Percentiles rank a stretch among this genome's conserved stretches.
phyloP scores from a whole-genome alignment of 2,888 invertebrate genomes.

The Trimorus sp. region DNA sequence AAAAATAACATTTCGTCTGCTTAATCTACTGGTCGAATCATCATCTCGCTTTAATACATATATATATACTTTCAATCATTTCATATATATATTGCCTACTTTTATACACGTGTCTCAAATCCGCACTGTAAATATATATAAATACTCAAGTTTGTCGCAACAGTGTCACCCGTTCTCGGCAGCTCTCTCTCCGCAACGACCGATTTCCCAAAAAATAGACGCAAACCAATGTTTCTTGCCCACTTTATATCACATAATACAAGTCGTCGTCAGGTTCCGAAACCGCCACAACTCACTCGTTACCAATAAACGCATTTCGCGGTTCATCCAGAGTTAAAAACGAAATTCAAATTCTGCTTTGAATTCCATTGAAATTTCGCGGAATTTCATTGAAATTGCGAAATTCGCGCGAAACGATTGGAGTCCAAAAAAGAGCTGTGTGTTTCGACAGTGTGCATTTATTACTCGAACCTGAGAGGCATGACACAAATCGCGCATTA shows the following conservation, averaged over 20 bases:
- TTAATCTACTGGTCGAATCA: conserved; percentile 41
- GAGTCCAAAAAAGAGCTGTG: too few species aligned
- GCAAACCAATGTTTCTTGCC: not conserved
- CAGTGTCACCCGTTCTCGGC: conserved; percentile 1
- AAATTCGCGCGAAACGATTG: not conserved
- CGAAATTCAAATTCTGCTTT: too few species aligned
- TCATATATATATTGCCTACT: conserved; percentile 53
- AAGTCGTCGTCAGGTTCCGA: conserved; percentile 10
- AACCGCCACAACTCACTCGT: not conserved
- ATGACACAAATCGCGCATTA: conserved; percentile 74
- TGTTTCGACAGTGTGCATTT: too few species aligned
- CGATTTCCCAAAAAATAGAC: too few species aligned
- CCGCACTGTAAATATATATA: conserved; percentile 53
- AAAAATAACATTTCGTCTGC: conserved; percentile 53
- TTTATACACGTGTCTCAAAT: conserved; percentile 51
- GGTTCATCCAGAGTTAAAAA: too few species aligned
- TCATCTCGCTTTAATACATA: conserved; percentile 22
- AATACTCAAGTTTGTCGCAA: conserved; percentile 28
- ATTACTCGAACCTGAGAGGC: conserved; percentile 29
- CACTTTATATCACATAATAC: conserved; percentile 16
- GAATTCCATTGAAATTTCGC: too few species aligned
- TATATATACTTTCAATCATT: conserved; percentile 30
- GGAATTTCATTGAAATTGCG: too few species aligned
- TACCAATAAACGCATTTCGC: not conserved
- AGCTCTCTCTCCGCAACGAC: not conserved